phyloP scores from a whole-genome alignment of 2,888 invertebrate species.

The Patella caerulea region DNA sequence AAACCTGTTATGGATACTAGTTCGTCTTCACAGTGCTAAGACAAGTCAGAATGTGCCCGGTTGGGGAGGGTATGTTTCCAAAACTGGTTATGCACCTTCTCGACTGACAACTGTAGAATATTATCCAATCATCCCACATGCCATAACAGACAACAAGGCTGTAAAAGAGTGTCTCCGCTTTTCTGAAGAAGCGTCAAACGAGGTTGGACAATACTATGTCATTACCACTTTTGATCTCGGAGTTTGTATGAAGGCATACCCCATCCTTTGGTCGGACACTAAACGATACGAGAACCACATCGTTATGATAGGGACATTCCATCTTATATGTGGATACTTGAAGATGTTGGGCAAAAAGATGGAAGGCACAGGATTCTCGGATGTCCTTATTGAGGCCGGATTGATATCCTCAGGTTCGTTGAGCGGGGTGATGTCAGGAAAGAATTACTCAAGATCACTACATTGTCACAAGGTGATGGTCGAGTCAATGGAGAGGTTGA shows the following conservation, averaged over 20 bases:
- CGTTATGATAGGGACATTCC: slow-evolving; percentile 38
- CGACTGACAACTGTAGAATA: slow-evolving; percentile 43
- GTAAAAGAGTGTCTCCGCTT: slow-evolving; percentile 37
- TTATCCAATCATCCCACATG: slow-evolving; percentile 39
- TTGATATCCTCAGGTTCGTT: slow-evolving; percentile 30
- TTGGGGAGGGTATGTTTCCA: slow-evolving; percentile 38
- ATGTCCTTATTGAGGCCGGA: slow-evolving; percentile 34
- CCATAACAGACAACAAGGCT: slow-evolving; percentile 44
- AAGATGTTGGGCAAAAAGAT: slow-evolving; percentile 36
- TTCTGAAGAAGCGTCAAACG: slow-evolving; percentile 28
- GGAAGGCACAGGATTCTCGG: slow-evolving; percentile 32
- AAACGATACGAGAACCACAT: slow-evolving; percentile 32
- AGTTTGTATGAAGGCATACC: slow-evolving; percentile 44
- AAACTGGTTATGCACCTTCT: slow-evolving; percentile 31
- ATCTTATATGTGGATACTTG: slow-evolving; percentile 11
- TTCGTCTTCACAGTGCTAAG: too few species aligned
- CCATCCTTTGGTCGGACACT: slow-evolving; percentile 35
- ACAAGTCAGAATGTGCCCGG: slow-evolving; percentile 27
- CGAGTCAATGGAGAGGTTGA: slow-evolving; percentile 33
- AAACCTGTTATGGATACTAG: too few species aligned
- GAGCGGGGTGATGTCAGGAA: slow-evolving; percentile 29
- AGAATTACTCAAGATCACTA: slow-evolving; percentile 29
- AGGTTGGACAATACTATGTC: slow-evolving; percentile 38
- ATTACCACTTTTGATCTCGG: slow-evolving; percentile 46
- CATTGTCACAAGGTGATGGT: slow-evolving; percentile 33